A percentile compares a stretch with the other conserved stretches of the same genome.
These are phyloP conservation scores for Myopa testacea DNA, from an alignment of 2,888 invertebrate species.

Conservation along the genomic window DNA sequence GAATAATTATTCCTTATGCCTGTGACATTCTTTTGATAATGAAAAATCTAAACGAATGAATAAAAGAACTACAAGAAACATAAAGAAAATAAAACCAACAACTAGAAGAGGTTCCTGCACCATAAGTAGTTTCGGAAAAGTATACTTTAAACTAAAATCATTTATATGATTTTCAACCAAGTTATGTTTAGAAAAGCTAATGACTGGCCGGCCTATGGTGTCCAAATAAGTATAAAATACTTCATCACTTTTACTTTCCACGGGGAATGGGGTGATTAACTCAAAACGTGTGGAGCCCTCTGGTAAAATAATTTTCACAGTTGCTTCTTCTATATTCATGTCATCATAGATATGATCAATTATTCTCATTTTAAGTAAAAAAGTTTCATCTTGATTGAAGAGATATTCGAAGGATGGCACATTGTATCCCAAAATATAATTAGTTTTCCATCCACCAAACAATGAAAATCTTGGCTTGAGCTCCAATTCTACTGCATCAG, in stretches of 20 bases:
- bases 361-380: slow-evolving; percentile 91
- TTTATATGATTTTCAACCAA: slow-evolving; percentile 97
- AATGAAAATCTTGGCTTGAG: slow-evolving; percentile 96
- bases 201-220: slow-evolving; percentile 90
- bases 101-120: slow-evolving; percentile 94
- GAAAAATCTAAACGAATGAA: slow-evolving; percentile 97
- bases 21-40: slow-evolving; percentile 75
- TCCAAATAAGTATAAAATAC: slow-evolving; percentile 95
- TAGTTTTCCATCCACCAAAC: slow-evolving; percentile 99
- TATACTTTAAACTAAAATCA: slow-evolving; percentile 90
- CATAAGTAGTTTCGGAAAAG: slow-evolving; percentile 86
- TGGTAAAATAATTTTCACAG: slow-evolving; percentile 91
- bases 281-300: slow-evolving; percentile 90
- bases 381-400: slow-evolving; percentile 82
- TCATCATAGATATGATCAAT: slow-evolving; percentile 97
- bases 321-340: slow-evolving; percentile 91
- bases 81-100: slow-evolving; percentile 85
- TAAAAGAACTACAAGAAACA: slow-evolving; percentile 92
- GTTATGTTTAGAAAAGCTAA: slow-evolving; percentile 84
- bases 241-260: slow-evolving; percentile 79
- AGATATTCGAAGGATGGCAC: slow-evolving; percentile 97
- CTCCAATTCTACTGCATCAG: slow-evolving; percentile 95
- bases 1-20: slow-evolving; percentile 67
- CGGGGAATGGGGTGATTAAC: slow-evolving; percentile 83
- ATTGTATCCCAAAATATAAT: slow-evolving; percentile 96